Conservation (phyloP, 2,797 vertebrate genomes). For the Nasua narica region DNA sequence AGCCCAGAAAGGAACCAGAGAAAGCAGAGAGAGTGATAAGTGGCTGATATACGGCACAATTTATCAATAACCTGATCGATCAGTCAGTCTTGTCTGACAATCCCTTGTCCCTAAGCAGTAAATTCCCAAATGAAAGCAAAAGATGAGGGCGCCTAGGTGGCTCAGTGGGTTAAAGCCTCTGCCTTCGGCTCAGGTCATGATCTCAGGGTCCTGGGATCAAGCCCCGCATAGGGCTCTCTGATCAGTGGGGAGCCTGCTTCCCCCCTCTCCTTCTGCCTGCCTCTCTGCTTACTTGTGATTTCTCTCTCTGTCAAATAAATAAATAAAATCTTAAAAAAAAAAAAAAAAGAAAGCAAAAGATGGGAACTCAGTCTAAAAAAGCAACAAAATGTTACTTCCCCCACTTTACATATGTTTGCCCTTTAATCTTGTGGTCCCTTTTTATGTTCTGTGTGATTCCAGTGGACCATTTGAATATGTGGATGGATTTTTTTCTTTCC, state of each 20-base stretch:
- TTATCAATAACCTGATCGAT: not conserved
- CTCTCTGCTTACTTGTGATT: no score
- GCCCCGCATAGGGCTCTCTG: no score
- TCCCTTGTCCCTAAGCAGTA: not conserved
- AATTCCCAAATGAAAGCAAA: not conserved
- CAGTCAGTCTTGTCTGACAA: not conserved
- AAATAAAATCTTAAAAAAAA: no score
- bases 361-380: not conserved
- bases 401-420: not conserved
- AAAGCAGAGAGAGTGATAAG: not conserved
- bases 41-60: not conserved
- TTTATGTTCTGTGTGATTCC: conserved; percentile 17
- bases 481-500: not conserved
- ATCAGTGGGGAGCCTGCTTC: no score
- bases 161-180: no score
- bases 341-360: not conserved
- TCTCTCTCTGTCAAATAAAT: no score
- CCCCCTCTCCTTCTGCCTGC: no score
- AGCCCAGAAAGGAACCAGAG: not conserved
- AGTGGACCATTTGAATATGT: not conserved
- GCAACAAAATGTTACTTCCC: not conserved
- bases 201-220: no score
- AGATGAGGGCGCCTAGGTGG: no score
- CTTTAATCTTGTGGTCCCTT: conserved; percentile 39
- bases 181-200: no score